Base-by-base conservation (phyloP, 2,113 vertebrate species). In the Lophotis ruficrista region DNA sequence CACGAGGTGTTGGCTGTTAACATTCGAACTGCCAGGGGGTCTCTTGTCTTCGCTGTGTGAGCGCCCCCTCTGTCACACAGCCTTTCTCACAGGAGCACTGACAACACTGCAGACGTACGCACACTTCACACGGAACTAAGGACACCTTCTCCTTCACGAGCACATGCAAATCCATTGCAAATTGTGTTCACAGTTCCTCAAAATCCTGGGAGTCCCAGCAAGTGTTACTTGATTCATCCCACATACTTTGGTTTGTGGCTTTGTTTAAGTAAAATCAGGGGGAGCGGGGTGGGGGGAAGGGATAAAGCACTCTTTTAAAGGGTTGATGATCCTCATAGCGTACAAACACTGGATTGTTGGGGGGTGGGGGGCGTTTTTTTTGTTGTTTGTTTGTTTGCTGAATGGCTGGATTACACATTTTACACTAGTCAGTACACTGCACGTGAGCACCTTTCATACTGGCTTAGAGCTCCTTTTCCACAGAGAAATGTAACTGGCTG, bases 211-310 rank as follows among this genome's bases (percentile, higher is more conserved):
- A 91, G 94, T 70, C 97, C 95, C 94, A 97, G 96, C 92, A 95
- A 97, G 94, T 69, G 84, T 95, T 98, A 97, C 97, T 95, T 96
- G 97, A 91, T 96, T 84, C 82, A 97, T 89, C 95, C 94, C 78
- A 53, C 94, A 81, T 71, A 37, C 85, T 95, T 97, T 93, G 92
- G 65, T 94, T 90, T 87, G 94, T 96, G 96, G 97, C 96, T 94
- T 97, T 96, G 75, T 75, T 96, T 97, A 91, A 65, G 48, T 57
- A 25, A 84, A 45, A 10, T 3, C 2, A 23, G 12, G 21, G 10
- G n/a, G 27, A 16, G 41, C 41, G 41, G 41, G 41, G 41, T 15
- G 41, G 41, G 33, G 6, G 38, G 16, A 8, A 8, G 23, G 19
- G 5, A 5, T 68, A 22, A 81, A 87, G 73, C 72, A 45, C 57